These are phyloP conservation scores for Dendrolimus punctatus DNA, from an alignment of 1,140 invertebrate genomes.

Conservation along the genomic window DNA sequence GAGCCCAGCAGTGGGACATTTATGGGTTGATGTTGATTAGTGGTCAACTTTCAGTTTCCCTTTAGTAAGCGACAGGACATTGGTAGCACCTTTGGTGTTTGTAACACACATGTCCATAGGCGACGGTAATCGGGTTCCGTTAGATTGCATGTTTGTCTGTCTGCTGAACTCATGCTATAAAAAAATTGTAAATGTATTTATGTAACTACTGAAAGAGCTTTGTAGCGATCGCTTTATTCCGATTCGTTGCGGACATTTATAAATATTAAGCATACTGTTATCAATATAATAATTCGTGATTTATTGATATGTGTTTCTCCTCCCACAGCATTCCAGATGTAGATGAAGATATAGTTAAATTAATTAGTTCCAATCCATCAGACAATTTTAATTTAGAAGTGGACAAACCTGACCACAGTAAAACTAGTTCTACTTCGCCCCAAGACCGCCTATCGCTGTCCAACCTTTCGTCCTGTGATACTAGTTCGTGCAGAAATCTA, in stretches of 20 bases:
- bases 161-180: too few relatives aligned
- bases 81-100: background rate
- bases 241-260: too few relatives aligned
- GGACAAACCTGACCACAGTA: constrained; percentile 42
- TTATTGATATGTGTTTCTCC: constrained; percentile 5
- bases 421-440: constrained; percentile 41
- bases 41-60: too few relatives aligned
- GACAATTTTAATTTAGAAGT: constrained; percentile 41
- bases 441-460: constrained; percentile 55
- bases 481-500: constrained; percentile 64
- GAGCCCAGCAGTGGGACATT: too few relatives aligned
- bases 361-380: constrained; percentile 53
- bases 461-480: constrained; percentile 61
- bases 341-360: constrained; percentile 69
- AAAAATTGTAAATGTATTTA: too few relatives aligned
- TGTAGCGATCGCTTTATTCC: too few relatives aligned
- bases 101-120: background rate
- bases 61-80: too few relatives aligned
- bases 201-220: too few relatives aligned
- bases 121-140: too few relatives aligned
- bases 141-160: too few relatives aligned
- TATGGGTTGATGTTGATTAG: too few relatives aligned
- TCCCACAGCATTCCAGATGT: constrained; percentile 66
- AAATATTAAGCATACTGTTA: background rate
- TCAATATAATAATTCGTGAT: background rate